These are phyloP conservation scores for Esox niger DNA, from an alignment of 2,113 vertebrate species.

Conservation along the genomic window DNA sequence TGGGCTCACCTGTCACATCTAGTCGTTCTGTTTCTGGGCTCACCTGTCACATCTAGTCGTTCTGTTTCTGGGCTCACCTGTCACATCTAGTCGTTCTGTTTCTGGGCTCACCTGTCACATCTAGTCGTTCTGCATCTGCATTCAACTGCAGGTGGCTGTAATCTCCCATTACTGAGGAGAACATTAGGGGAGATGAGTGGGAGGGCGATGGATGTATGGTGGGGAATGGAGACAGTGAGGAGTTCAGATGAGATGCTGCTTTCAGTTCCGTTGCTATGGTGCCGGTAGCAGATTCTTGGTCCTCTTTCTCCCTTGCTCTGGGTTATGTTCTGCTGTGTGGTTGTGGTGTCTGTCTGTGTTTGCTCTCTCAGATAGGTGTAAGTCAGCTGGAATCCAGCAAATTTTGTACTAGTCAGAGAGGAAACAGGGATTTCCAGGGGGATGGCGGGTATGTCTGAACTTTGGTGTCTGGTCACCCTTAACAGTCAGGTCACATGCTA, in stretches of 20 bases:
- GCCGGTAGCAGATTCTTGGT: constrained; percentile 56
- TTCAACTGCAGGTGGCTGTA: neutral
- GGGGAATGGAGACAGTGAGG: constrained; percentile 9
- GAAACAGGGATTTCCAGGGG: neutral
- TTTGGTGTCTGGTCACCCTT: neutral
- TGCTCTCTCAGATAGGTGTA: constrained; percentile 28
- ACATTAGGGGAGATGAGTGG: neutral
- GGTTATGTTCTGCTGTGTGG: constrained; percentile 41
- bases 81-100: no score
- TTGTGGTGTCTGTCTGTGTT: constrained; percentile 1
- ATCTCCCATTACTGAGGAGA: neutral
- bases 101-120: no score
- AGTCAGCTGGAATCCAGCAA: constrained; percentile 16
- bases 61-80: no score
- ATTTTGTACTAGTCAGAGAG: neutral
- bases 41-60: no score
- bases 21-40: no score
- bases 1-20: no score
- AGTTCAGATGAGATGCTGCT: neutral
- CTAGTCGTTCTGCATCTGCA: no score
- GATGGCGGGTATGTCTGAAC: neutral
- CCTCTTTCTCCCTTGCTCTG: constrained; percentile 52
- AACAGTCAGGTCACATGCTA: neutral
- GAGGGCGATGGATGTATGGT: constrained; percentile 11
- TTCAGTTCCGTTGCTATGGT: constrained; percentile 40